Conservation (phyloP, 2,888 invertebrate genomes). For the Opisthograptis luteolata region DNA sequence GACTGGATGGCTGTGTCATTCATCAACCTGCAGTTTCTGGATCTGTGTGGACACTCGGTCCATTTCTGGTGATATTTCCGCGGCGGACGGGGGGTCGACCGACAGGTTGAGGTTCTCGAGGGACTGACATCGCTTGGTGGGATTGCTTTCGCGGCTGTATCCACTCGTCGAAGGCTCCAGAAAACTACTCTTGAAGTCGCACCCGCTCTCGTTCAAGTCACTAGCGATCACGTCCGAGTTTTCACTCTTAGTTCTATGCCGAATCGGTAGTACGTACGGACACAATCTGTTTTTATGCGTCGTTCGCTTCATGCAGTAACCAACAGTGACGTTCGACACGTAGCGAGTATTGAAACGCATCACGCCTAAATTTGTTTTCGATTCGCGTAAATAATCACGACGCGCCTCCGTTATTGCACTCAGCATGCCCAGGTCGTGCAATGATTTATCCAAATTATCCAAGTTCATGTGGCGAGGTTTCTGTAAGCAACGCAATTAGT, state of each 20-base stretch:
- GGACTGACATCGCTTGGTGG: constrained; percentile 85
- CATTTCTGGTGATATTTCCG: constrained; percentile 80
- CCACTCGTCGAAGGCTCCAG: constrained; percentile 75
- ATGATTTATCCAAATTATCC: constrained; percentile 83
- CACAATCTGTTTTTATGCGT: constrained; percentile 83
- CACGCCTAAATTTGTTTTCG: constrained; percentile 73
- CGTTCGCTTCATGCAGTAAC: constrained; percentile 83
- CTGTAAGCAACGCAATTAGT: constrained; percentile 67
- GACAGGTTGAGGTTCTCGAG: constrained; percentile 83
- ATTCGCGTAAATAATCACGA: constrained; percentile 82
- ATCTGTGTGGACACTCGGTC: constrained; percentile 86
- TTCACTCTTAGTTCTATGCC: constrained; percentile 86
- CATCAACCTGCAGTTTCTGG: constrained; percentile 85
- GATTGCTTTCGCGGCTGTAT: constrained; percentile 54
- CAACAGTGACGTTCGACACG: constrained; percentile 86
- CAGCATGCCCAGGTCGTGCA: constrained; percentile 86
- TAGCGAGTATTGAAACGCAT: constrained; percentile 85
- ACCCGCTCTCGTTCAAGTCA: constrained; percentile 63
- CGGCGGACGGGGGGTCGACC: constrained; percentile 61
- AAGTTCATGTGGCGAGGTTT: constrained; percentile 77
- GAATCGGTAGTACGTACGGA: constrained; percentile 83
- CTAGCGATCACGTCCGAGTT: constrained; percentile 81
- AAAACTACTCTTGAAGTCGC: constrained; percentile 64
- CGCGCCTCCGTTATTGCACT: constrained; percentile 84
- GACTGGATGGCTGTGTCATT: constrained; percentile 66